phyloP scores from a whole-genome alignment of 2,888 invertebrate genomes.

The Gari tellinella region DNA sequence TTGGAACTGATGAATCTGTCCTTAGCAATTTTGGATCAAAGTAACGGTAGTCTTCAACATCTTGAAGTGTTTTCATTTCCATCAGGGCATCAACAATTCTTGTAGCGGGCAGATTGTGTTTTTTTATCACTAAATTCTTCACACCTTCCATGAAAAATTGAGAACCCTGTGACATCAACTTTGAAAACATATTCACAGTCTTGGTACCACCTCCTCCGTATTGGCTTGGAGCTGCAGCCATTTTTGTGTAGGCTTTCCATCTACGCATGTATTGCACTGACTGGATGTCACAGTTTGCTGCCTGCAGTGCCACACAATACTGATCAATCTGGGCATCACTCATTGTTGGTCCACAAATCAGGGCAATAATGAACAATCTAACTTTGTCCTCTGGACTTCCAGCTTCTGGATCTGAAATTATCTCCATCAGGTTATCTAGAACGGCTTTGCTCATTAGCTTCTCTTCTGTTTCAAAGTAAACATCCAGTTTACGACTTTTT shows the following conservation, averaged over 20 bases:
- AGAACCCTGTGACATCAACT: slow-evolving; percentile 97
- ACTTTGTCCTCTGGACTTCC: slow-evolving; percentile 96
- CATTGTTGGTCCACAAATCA: slow-evolving; percentile 92
- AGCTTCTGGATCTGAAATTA: slow-evolving; percentile 93
- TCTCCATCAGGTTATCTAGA: slow-evolving; percentile 92
- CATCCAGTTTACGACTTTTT: slow-evolving; percentile 94
- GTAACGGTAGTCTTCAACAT: slow-evolving; percentile 95
- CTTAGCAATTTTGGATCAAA: slow-evolving; percentile 98
- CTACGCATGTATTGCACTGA: slow-evolving; percentile 95
- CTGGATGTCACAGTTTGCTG: slow-evolving; percentile 93
- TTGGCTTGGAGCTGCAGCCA: slow-evolving; percentile 90
- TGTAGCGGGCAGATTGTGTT: slow-evolving; percentile 97
- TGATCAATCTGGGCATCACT: slow-evolving; percentile 93
- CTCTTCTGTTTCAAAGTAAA: slow-evolving; percentile 98
- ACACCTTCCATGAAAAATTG: slow-evolving; percentile 99
- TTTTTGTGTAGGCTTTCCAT: slow-evolving; percentile 95
- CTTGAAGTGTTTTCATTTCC: slow-evolving; percentile 91
- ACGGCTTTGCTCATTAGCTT: slow-evolving; percentile 92
- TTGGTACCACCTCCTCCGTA: slow-evolving; percentile 93
- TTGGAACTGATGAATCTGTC: slow-evolving; percentile 82
- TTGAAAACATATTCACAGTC: slow-evolving; percentile 98
- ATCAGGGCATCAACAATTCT: slow-evolving; percentile 95
- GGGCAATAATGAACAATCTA: slow-evolving; percentile 94
- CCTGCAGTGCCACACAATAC: slow-evolving; percentile 91
- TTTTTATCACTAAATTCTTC: slow-evolving; percentile 98